phyloP scores from a whole-genome alignment of 2,888 invertebrate species.

The Antitype chi region DNA sequence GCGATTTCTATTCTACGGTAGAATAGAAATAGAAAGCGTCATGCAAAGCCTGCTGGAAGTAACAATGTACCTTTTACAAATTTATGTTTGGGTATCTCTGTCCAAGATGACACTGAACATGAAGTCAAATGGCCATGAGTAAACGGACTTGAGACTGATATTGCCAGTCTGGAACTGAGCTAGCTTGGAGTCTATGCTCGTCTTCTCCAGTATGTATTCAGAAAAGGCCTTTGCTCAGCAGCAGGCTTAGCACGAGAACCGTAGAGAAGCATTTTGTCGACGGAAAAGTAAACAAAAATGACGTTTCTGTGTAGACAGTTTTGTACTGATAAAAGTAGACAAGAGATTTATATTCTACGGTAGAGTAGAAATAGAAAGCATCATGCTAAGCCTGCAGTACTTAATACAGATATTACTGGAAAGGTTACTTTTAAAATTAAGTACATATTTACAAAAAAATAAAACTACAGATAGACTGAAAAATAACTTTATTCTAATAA shows the following conservation, averaged over 20 bases:
- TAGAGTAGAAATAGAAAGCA: too few relatives aligned
- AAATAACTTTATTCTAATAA: slow-evolving; percentile 90
- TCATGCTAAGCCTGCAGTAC: neutral
- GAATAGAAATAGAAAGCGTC: too few relatives aligned
- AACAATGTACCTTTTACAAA: neutral
- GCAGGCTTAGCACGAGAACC: too few relatives aligned
- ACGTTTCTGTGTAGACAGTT: too few relatives aligned
- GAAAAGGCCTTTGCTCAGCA: neutral
- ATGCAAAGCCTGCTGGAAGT: neutral
- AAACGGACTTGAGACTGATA: neutral
- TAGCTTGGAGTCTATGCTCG: neutral
- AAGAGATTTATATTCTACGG: too few relatives aligned
- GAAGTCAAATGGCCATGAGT: neutral
- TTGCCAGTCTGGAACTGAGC: neutral
- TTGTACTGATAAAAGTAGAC: too few relatives aligned
- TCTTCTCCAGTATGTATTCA: neutral
- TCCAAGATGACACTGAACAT: neutral
- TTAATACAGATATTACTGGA: neutral
- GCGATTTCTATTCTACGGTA: too few relatives aligned
- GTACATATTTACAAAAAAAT: slow-evolving; percentile 69
- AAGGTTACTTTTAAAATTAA: neutral
- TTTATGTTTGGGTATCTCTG: neutral
- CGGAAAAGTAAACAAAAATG: too few relatives aligned
- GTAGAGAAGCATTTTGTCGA: too few relatives aligned
- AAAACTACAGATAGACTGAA: slow-evolving; percentile 85